phyloP scores from a whole-genome alignment of 2,888 invertebrate genomes.

The Pecten maximus region DNA sequence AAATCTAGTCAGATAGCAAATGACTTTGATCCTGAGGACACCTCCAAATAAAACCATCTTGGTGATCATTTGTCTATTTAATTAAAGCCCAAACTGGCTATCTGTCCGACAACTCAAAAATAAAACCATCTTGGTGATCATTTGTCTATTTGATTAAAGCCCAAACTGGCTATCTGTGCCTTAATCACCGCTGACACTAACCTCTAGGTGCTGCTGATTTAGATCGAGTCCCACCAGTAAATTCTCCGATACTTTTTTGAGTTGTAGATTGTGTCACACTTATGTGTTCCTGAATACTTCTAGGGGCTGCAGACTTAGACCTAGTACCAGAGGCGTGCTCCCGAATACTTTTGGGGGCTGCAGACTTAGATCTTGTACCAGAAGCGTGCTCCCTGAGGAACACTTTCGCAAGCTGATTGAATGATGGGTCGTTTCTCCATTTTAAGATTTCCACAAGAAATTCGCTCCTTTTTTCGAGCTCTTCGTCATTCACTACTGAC shows the following conservation, averaged over 20 bases:
- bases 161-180: too few species aligned
- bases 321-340: not conserved
- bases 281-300: not conserved
- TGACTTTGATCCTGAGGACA: too few species aligned
- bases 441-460: slow-evolving; percentile 11
- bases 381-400: not conserved
- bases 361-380: not conserved
- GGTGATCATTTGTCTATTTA: too few species aligned
- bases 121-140: too few species aligned
- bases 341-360: not conserved
- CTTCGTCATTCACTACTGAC: not conserved
- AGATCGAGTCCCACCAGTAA: not conserved
- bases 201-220: not conserved
- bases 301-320: not conserved
- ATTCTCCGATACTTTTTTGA: too few species aligned
- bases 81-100: too few species aligned
- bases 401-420: not conserved
- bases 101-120: too few species aligned
- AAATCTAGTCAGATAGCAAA: too few species aligned
- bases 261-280: too few species aligned
- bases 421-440: slow-evolving; percentile 2
- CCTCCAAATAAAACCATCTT: too few species aligned
- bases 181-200: not conserved
- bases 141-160: too few species aligned
- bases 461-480: slow-evolving; percentile 1